Evolutionary conservation across 2,888 invertebrate species (phyloP).

Genomic region (Spilarctia lutea): DNA sequence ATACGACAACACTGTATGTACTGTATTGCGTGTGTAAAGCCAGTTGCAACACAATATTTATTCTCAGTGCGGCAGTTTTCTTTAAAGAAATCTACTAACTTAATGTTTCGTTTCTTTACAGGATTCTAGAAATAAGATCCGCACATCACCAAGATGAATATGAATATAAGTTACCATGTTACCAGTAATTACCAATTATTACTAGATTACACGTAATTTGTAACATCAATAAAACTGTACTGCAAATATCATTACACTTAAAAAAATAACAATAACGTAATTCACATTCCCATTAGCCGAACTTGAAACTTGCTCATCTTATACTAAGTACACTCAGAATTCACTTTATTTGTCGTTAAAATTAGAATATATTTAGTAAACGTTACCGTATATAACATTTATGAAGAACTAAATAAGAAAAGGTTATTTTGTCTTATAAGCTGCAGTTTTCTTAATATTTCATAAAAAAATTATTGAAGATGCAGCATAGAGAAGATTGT

Average conservation of each 20-base stretch:
- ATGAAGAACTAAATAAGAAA: background rate
- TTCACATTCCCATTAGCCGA: background rate
- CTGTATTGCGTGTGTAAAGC: too few species aligned
- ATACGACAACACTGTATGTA: too few species aligned
- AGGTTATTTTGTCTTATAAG: too few species aligned
- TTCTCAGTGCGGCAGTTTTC: too few species aligned
- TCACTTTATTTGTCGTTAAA: background rate
- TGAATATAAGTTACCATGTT: slow-evolving; percentile 17
- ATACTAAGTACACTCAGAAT: background rate
- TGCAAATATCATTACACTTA: background rate
- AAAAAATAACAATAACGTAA: background rate
- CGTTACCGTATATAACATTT: slow-evolving; percentile 15
- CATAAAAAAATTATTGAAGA: background rate
- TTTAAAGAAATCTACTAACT: background rate
- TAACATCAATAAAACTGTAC: background rate
- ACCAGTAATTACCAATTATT: background rate
- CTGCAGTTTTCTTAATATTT: background rate
- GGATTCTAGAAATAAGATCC: slow-evolving; percentile 46
- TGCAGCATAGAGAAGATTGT: background rate
- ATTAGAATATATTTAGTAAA: slow-evolving; percentile 24
- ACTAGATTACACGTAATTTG: slow-evolving; percentile 3
- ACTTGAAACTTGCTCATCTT: background rate
- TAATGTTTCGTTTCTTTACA: slow-evolving; percentile 47
- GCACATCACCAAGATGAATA: slow-evolving; percentile 48
- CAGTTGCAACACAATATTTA: too few species aligned